Conservation (phyloP, 2,113 vertebrate genomes). For the Nycticebus coucang region DNA sequence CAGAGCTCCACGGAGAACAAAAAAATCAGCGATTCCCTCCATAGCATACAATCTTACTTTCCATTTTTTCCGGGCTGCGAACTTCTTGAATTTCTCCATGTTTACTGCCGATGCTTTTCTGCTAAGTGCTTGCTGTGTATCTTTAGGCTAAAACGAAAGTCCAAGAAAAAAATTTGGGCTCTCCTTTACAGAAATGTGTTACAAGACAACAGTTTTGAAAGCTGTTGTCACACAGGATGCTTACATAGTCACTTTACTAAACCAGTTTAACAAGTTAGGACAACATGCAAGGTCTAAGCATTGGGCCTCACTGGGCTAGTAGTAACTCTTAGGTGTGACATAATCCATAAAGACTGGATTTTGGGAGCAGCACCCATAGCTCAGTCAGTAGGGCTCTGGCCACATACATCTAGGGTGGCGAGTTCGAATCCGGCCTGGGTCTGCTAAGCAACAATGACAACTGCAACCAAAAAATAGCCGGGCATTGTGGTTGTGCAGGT, state of each 20-base stretch:
- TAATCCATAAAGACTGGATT: background rate
- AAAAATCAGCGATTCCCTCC: background rate
- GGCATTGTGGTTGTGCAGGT: too few relatives aligned
- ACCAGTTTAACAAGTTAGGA: background rate
- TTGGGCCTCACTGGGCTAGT: background rate
- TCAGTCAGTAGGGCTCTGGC: too few relatives aligned
- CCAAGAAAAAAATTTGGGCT: constrained; percentile 6
- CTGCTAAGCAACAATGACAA: too few relatives aligned
- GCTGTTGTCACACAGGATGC: background rate
- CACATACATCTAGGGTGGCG: too few relatives aligned
- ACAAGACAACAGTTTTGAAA: background rate
- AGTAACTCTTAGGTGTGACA: background rate
- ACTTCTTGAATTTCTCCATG: constrained; percentile 99
- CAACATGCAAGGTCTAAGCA: background rate
- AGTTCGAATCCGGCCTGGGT: too few relatives aligned
- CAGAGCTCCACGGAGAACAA: background rate
- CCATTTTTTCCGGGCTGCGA: constrained; percentile 97
- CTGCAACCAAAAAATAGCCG: too few relatives aligned
- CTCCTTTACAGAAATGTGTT: background rate
- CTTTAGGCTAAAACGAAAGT: constrained; percentile 91
- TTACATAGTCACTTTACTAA: background rate
- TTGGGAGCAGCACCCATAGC: too few relatives aligned
- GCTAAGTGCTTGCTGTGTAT: constrained; percentile 95
- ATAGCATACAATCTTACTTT: constrained; percentile 89
- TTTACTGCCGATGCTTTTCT: constrained; percentile 99